Conservation (phyloP, 2,888 invertebrate species). For the Machimus rusticus region DNA sequence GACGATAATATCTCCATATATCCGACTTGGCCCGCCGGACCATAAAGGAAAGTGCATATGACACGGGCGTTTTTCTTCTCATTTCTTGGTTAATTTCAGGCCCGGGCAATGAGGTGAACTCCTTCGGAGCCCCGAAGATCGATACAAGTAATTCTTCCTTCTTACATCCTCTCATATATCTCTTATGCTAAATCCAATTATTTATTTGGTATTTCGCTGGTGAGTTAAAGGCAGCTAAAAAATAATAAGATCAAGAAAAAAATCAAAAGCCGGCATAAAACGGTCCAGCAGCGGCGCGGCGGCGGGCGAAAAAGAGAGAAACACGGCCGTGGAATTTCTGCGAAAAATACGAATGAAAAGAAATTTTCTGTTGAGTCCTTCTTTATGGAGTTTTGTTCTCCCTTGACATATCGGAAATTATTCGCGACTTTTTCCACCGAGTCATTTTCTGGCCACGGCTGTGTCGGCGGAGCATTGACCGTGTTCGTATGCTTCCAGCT, state of each 20-base stretch:
- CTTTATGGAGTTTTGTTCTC: conserved; percentile 40
- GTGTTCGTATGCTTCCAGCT: conserved; percentile 1
- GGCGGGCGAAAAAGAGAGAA: not conserved
- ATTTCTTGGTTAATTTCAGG: conserved; percentile 25
- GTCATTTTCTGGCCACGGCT: not conserved
- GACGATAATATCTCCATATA: conserved; percentile 21
- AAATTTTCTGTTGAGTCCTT: conserved; percentile 28
- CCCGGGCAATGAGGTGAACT: not conserved
- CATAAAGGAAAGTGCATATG: conserved; percentile 24
- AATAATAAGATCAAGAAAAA: conserved; percentile 30
- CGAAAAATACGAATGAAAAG: conserved; percentile 31
- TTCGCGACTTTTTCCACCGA: conserved; percentile 31
- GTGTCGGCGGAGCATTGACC: conserved; percentile 9
- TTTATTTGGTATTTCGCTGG: conserved; percentile 45
- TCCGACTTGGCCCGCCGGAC: conserved; percentile 10
- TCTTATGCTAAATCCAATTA: conserved; percentile 46
- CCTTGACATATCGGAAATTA: conserved; percentile 42
- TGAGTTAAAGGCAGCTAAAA: conserved; percentile 38
- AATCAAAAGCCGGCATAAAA: conserved; percentile 1
- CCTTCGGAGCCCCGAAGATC: conserved; percentile 28
- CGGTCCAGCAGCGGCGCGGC: not conserved
- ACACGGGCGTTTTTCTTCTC: conserved; percentile 22
- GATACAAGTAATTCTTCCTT: conserved; percentile 39
- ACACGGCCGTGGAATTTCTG: conserved; percentile 17
- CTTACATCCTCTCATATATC: conserved; percentile 43